Evolutionary conservation across 2,888 invertebrate genomes (phyloP).

Genomic region (Drosophila flavopinicola): DNA sequence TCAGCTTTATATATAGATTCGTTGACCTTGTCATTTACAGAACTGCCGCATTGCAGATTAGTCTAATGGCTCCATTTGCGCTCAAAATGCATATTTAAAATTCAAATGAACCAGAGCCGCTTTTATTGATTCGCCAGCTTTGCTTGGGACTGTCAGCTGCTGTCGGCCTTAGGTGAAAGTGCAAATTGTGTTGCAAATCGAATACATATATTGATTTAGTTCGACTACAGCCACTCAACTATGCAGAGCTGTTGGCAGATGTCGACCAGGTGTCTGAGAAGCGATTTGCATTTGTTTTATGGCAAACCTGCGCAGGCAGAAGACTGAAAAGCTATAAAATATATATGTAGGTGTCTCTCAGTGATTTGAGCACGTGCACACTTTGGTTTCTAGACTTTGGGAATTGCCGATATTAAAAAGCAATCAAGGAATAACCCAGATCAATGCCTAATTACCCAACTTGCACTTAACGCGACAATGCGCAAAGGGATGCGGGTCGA

Average conservation of each 20-base stretch:
- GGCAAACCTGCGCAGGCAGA: constrained; percentile 7
- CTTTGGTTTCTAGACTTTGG: constrained; percentile 4
- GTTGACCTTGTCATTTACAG: constrained; percentile 9
- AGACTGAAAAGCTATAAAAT: constrained; percentile 27
- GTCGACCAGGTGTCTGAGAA: constrained; percentile 15
- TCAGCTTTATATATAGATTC: constrained; percentile 25
- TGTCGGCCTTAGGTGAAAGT: constrained; percentile 12
- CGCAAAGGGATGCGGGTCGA: constrained; percentile 4
- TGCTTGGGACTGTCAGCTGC: not conserved
- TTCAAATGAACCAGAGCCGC: not conserved
- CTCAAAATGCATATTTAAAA: not conserved
- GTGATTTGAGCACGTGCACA: constrained; percentile 29
- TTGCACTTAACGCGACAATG: constrained; percentile 23
- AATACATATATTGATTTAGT: constrained; percentile 32
- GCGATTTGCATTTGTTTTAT: constrained; percentile 21
- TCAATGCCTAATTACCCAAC: constrained; percentile 28
- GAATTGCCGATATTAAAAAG: constrained; percentile 59
- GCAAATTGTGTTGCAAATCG: constrained; percentile 12
- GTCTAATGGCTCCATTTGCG: not conserved
- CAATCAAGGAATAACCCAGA: constrained; percentile 53
- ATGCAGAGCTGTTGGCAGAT: constrained; percentile 22
- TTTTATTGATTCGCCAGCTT: not conserved
- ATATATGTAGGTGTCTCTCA: constrained; percentile 8
- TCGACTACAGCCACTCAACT: not conserved
- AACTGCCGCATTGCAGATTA: constrained; percentile 1